Conservation (phyloP, 1,140 invertebrate genomes). For the Leptinotarsa defecta region DNA sequence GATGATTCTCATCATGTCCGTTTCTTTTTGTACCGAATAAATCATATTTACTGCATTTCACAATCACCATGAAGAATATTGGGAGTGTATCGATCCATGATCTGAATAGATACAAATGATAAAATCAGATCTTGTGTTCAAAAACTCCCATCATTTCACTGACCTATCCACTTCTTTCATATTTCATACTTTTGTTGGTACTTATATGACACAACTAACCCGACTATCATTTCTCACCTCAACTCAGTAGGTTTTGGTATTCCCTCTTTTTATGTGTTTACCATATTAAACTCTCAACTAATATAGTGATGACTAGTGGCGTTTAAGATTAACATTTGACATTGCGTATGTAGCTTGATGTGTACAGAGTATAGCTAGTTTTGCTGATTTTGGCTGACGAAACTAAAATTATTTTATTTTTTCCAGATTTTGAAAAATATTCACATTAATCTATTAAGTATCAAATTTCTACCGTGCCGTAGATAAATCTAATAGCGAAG, state of each 20-base stretch:
- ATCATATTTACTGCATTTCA: too few relatives aligned
- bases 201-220: neutral
- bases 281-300: constrained; percentile 6
- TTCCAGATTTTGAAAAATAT: neutral
- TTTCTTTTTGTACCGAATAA: too few relatives aligned
- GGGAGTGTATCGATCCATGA: too few relatives aligned
- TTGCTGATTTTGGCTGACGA: too few relatives aligned
- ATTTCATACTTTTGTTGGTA: neutral
- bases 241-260: neutral
- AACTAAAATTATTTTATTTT: neutral
- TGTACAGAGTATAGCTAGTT: too few relatives aligned
- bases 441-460: neutral
- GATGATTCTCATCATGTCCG: too few relatives aligned
- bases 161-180: neutral
- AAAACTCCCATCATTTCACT: neutral
- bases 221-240: neutral
- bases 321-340: too few relatives aligned
- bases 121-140: neutral
- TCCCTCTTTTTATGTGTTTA: neutral
- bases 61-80: too few relatives aligned
- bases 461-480: neutral
- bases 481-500: neutral
- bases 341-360: too few relatives aligned
- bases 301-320: neutral
- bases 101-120: too few relatives aligned